These are phyloP conservation scores for Osmerus eperlanus DNA, from an alignment of 2,113 vertebrate genomes.

Conservation along the genomic window DNA sequence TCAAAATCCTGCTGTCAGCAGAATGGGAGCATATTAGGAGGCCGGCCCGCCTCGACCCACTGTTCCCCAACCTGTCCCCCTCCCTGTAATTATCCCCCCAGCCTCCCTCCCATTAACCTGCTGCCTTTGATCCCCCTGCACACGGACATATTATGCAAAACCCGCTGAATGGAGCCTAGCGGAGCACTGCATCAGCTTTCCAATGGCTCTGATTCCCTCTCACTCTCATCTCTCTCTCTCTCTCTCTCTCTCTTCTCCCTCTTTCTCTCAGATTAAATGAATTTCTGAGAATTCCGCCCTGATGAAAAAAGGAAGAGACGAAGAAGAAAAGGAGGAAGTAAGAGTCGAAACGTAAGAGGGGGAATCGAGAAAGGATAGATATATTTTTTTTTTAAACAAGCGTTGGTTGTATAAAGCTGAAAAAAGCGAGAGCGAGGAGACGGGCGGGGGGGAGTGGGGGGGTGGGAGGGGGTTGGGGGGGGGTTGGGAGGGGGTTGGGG, in stretches of 20 bases:
- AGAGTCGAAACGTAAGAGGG: slow-evolving; percentile 30
- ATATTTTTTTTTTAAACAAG: background rate
- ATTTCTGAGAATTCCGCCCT: slow-evolving; percentile 67
- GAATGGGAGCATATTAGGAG: slow-evolving; percentile 80
- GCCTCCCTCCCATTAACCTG: slow-evolving; percentile 79
- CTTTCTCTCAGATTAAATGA: slow-evolving; percentile 75
- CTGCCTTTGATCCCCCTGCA: slow-evolving; percentile 80
- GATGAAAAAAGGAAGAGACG: slow-evolving; percentile 42
- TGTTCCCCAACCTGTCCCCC: slow-evolving; percentile 73
- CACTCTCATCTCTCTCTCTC: slow-evolving; percentile 72
- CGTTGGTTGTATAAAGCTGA: too few species aligned
- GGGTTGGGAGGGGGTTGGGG: slow-evolving; percentile 47
- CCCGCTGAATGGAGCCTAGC: slow-evolving; percentile 70
- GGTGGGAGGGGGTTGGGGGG: too few species aligned
- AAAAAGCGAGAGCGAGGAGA: too few species aligned
- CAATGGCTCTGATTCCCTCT: slow-evolving; percentile 66
- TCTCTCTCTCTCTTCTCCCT: slow-evolving; percentile 63
- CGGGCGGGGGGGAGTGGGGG: too few species aligned
- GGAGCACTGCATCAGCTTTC: too few species aligned
- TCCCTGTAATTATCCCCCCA: slow-evolving; percentile 64
- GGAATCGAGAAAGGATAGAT: slow-evolving; percentile 34
- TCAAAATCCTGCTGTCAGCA: slow-evolving; percentile 80
- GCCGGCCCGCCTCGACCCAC: slow-evolving; percentile 69
- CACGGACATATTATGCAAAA: slow-evolving; percentile 83
- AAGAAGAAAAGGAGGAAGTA: background rate